Evolutionary conservation across 2,113 vertebrate genomes (phyloP).

Genomic region (Pluvialis apricaria): DNA sequence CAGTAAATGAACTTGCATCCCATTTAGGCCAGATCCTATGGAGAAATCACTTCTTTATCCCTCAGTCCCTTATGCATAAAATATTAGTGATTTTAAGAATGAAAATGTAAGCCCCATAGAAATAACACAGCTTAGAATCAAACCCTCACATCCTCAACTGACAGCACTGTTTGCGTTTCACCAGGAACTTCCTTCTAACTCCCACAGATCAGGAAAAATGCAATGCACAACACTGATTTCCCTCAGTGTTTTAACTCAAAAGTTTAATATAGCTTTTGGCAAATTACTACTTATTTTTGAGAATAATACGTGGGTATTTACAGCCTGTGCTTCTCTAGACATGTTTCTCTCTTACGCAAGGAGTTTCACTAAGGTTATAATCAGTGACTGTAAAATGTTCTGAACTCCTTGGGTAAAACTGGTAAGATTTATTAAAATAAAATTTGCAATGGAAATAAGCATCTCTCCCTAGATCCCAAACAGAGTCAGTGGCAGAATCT

Average conservation of each 20-base stretch:
- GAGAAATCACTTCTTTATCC: background rate
- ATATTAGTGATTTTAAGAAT: background rate
- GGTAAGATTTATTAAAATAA: background rate
- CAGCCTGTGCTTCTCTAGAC: background rate
- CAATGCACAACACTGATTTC: background rate
- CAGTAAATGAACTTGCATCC: background rate
- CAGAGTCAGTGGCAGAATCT: accelerated
- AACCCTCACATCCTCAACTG: background rate
- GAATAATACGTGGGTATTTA: background rate
- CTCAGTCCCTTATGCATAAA: background rate
- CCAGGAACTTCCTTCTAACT: background rate
- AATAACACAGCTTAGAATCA: background rate
- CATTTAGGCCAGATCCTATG: background rate
- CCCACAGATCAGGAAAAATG: background rate
- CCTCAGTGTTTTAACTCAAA: background rate
- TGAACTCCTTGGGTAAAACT: background rate
- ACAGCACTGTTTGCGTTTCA: background rate
- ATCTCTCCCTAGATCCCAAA: background rate
- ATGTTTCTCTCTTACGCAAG: background rate
- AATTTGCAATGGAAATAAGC: background rate
- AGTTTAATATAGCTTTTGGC: background rate
- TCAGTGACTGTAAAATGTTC: background rate
- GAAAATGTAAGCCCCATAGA: background rate
- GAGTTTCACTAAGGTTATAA: background rate
- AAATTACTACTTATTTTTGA: background rate